Evolutionary conservation across 1,140 invertebrate genomes (phyloP), one percentile per base, ranked within the genome.

Genomic region (Anoplophora glabripennis): DNA sequence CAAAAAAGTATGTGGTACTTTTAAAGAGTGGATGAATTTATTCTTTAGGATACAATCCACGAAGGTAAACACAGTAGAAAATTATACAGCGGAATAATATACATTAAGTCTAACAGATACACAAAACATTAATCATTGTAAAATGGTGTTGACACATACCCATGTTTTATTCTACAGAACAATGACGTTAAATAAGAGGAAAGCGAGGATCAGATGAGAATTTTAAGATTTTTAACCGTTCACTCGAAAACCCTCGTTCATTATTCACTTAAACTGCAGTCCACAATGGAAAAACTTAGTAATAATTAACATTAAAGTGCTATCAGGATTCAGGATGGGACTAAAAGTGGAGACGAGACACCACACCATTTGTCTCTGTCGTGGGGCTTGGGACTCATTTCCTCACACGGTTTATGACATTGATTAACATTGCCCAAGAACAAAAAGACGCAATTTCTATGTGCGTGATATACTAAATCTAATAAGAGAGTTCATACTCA

Each of bases 341-440:
- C 44, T 40, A 62, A 28, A 28, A 28, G 21, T 28, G 21, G 21
- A 28, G 21, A 28, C 21, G 21, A 28, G 49, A 53, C 52, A 49
- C 40, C 21, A 28, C 41, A 61, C 56, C 64, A 68, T 68, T 68
- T 66, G 66, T 68, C 64, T 63, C 61, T 64, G 66, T 68, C 64
- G 61, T 64, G 61, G 63, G 63, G 59, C 38, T 42, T 46, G 53
- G 63, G 63, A 65, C 66, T 65, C 64, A 64, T 65, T 66, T 64
- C 64, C 64, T 66, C 44, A 51, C 61, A 57, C 60, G 61, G 64
- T 63, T 66, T 66, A 68, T 68, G 66, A 68, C 61, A 66, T 66
- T 68, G 66, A 68, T 68, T 66, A 68, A 68, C 66, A 67, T 65
- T 63, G 41, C 35, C 15, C 14, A 34, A 35, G 35, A 46, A 52